phyloP scores from a whole-genome alignment of 92 coral and sea anemone genomes.

The Heteractis magnifica region DNA sequence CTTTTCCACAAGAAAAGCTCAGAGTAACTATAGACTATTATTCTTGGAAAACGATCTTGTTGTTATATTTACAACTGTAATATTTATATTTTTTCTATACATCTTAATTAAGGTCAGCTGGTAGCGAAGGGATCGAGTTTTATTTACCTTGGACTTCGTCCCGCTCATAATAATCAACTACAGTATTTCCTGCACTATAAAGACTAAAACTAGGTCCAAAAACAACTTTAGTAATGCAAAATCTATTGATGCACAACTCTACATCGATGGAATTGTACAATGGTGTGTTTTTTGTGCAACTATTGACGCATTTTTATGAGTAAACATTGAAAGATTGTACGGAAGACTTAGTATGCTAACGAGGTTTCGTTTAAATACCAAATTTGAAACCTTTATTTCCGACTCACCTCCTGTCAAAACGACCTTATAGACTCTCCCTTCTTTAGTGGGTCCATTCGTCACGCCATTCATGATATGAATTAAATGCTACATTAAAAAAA shows the following conservation, averaged over 20 bases:
- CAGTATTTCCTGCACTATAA: not conserved
- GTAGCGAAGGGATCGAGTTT: no score
- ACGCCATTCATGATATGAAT: not conserved
- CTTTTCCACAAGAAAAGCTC: no score
- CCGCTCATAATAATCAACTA: no score
- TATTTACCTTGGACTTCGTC: no score
- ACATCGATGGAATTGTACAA: not conserved
- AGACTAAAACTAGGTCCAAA: not conserved
- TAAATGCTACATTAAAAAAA: not conserved
- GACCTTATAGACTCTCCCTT: conserved; percentile 72
- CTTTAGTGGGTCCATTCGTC: conserved; percentile 12
- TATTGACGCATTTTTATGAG: not conserved
- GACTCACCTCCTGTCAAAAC: conserved; percentile 86
- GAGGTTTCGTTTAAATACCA: not conserved
- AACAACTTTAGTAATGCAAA: not conserved
- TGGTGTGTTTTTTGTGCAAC: not conserved
- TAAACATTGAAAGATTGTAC: not conserved
- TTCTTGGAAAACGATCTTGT: no score
- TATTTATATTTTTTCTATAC: no score
- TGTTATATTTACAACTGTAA: no score
- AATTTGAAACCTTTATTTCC: not conserved
- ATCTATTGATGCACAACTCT: not conserved
- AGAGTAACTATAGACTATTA: no score
- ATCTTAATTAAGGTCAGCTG: no score
- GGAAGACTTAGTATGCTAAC: not conserved